Base-by-base conservation (phyloP, 2,113 vertebrate genomes). In the Carollia perspicillata region DNA sequence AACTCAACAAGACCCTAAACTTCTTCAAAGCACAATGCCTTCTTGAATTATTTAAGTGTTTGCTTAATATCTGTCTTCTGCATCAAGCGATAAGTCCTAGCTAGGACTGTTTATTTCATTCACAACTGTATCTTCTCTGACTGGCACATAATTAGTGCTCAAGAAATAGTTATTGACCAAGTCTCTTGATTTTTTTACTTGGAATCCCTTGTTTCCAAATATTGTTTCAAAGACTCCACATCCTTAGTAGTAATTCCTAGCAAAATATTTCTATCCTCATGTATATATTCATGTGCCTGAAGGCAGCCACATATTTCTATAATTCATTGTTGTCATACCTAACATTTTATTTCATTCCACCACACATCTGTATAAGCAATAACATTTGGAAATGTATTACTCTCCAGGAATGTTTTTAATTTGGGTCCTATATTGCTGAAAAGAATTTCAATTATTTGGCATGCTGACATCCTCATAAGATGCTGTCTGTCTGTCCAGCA, bases 381-480 rank as follows among this genome's bases (percentile, higher is more conserved):
- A 98, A 98, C 68, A 94, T 75, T 96, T 93, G 53, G 94, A 81
- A 93, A 89, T 83, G 75, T 65, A 72, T 90, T 84, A 81, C 80
- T 71, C 65, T 94, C 87, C 66, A 89, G 88, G 95, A 96, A 94
- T 95, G 88, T 95, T 97, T 96, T 97, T 93, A 89, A 97, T 91
- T 94, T 91, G 88, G 71, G 49, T 95, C 88, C 97, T 96, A 92
- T 98, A 94, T 97, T 97, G 96, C 93, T 81, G 87, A 95, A 97
- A 98, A 97, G 97, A 97, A 98, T 97, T 93, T 95, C 89, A 98
- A 90, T 92, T 96, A 97, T 98, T 97, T 98, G 97, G 96, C 97
- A 89, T 96, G 49, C 90, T 92, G 63, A 96, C 86, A 94, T 95
- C 69, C 72, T 95, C 79, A 16, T 92, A 79, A 97, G 94, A 94